These are phyloP conservation scores for Toxotes jaculatrix DNA, from an alignment of 2,113 vertebrate species.

Conservation along the genomic window DNA sequence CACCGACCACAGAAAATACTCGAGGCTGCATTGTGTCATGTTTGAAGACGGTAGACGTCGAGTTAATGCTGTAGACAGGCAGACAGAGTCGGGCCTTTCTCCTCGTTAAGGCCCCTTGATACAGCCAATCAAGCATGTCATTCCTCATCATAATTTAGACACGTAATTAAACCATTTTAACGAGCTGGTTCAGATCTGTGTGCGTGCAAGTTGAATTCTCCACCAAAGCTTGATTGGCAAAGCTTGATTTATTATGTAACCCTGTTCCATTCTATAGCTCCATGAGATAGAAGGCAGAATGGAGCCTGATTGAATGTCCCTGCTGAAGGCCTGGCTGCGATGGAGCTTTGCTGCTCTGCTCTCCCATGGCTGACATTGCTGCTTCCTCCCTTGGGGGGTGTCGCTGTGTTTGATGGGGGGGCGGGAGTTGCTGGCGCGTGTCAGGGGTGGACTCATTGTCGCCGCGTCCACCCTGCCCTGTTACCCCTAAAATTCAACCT, in stretches of 20 bases:
- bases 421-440: constrained; percentile 73
- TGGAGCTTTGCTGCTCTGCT: constrained; percentile 41
- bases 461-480: constrained; percentile 52
- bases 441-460: constrained; percentile 75
- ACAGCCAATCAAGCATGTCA: constrained; percentile 79
- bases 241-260: background rate
- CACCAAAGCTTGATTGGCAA: constrained; percentile 19
- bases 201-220: constrained; percentile 24
- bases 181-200: constrained; percentile 47
- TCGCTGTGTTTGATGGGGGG: constrained; percentile 40
- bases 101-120: constrained; percentile 70
- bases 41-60: constrained; percentile 18
- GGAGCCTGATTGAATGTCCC: constrained; percentile 31
- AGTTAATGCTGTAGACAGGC: constrained; percentile 49
- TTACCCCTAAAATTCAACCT: constrained; percentile 63
- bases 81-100: constrained; percentile 49
- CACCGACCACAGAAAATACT: constrained; percentile 11
- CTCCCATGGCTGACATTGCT: constrained; percentile 56
- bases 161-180: constrained; percentile 76
- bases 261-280: background rate
- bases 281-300: constrained; percentile 8
- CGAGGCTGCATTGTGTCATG: constrained; percentile 45
- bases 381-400: constrained; percentile 48
- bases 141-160: constrained; percentile 79
- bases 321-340: constrained; percentile 13